These are phyloP conservation scores for Aptenodytes forsteri DNA, from an alignment of 2,113 vertebrate species.

Conservation along the genomic window DNA sequence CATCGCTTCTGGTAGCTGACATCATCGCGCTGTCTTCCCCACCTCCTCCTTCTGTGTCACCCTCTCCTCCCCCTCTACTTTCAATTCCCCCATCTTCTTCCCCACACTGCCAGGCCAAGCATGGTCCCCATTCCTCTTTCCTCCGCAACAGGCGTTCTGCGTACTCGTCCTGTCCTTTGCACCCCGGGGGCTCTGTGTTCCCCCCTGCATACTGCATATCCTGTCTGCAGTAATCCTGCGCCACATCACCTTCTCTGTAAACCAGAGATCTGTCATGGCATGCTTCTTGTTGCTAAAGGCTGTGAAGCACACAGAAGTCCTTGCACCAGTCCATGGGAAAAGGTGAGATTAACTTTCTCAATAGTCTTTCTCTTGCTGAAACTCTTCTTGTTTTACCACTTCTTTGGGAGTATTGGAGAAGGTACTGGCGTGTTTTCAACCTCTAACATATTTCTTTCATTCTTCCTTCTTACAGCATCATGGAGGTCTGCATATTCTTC, in stretches of 20 bases:
- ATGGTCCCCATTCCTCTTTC: neutral
- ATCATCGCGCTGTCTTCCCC: rapidly evolving
- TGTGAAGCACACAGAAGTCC: neutral
- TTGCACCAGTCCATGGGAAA: neutral
- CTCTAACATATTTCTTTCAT: neutral
- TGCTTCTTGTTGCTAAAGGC: neutral
- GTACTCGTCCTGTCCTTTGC: neutral
- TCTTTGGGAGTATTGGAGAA: neutral
- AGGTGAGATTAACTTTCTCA: neutral
- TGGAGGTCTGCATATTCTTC: constrained; percentile 27
- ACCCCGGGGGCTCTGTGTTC: neutral
- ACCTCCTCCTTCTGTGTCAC: neutral
- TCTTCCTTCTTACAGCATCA: neutral
- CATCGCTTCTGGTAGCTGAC: neutral
- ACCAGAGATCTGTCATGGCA: neutral
- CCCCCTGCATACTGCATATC: neutral
- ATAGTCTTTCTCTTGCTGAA: neutral
- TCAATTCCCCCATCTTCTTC: constrained; percentile 44
- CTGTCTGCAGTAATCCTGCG: neutral
- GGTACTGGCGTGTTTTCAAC: neutral
- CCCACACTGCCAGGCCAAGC: neutral
- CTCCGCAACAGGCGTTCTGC: rapidly evolving
- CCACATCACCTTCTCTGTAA: neutral
- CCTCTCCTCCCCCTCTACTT: constrained; percentile 16
- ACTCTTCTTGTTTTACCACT: neutral